phyloP scores from a whole-genome alignment of 2,888 invertebrate species.

The Scotopteryx bipunctaria region DNA sequence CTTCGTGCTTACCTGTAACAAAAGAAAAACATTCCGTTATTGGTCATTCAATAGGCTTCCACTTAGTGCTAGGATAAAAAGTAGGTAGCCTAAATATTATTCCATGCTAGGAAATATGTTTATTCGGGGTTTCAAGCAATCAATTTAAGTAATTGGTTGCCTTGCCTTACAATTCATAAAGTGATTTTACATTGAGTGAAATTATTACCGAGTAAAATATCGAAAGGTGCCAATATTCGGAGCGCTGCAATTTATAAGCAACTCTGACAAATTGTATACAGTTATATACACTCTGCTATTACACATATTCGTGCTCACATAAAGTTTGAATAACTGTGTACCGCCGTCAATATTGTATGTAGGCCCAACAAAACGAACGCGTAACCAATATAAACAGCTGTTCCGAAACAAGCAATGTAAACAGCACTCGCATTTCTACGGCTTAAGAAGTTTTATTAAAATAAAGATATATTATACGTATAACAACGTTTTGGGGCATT shows the following conservation, averaged over 20 bases:
- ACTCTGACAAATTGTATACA: background rate
- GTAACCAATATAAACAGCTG: slow-evolving; percentile 33
- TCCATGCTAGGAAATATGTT: no score
- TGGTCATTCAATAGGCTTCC: background rate
- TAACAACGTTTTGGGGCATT: slow-evolving; percentile 36
- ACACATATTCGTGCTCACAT: slow-evolving; percentile 23
- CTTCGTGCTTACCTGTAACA: slow-evolving; percentile 20
- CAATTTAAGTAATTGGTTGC: no score
- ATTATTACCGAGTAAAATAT: no score
- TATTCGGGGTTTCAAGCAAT: no score
- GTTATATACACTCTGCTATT: background rate
- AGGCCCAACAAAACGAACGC: slow-evolving; percentile 30
- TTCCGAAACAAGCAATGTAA: slow-evolving; percentile 26
- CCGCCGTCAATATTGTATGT: slow-evolving; percentile 31
- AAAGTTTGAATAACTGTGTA: slow-evolving; percentile 29
- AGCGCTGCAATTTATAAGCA: slow-evolving; percentile 1
- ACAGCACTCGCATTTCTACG: slow-evolving; percentile 40
- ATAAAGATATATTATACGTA: slow-evolving; percentile 39
- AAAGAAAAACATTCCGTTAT: background rate
- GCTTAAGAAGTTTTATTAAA: slow-evolving; percentile 53
- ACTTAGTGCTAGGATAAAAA: no score
- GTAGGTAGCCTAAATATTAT: no score
- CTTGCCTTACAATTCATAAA: no score
- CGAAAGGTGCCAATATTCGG: background rate
- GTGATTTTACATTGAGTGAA: no score